Base-by-base conservation (phyloP, 2,888 invertebrate species). In the Scaeva pyrastri region DNA sequence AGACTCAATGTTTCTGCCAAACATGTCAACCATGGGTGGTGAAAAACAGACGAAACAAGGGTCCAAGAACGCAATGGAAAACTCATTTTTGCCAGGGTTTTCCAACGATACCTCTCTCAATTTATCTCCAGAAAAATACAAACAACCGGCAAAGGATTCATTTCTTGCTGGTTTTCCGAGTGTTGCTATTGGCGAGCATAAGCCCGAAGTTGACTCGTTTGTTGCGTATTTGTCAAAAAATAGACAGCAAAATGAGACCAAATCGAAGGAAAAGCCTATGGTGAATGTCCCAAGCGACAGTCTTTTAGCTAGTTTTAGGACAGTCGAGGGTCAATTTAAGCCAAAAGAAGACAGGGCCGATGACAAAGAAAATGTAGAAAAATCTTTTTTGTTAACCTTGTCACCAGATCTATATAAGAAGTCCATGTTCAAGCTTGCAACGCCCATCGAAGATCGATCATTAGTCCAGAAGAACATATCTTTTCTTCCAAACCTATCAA, bases 191-290 rank as follows among this genome's bases (percentile, higher is more conserved):
- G 75, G 76, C 3, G 39, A 45, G 5, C 31, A 73, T 23, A 56
- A n/a, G 68, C 78, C 21, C 71, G 41, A 85, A 10, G 68, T 83
- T 0, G 88, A 90, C 2, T 90, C 90, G 0, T 88, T 68, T 68
- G 31, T 68, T 21, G 26, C 48, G 1, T 66, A 66, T 31, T 48
- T 66, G 16, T 8, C 48, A 4, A 66, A 66, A 21, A 48, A 31
- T 19, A 31, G 19, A 8, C 48, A 45, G 31, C 16, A 19, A 26
- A 45, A 16, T 14, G 66, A 66, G 26, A 23, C 8, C 5, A 43
- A n/a, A 8, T 2, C 3, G 68, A 68, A 62, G 14, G 60, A 39
- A 0, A 16, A 5, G 2, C 0, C 62, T 2, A n/a, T 6, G n/a
- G 3, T 6, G n/a, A 45, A 26, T 11, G 7, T 23, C 2, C 10